These are phyloP conservation scores for Eurystomus gularis DNA, from an alignment of 2,113 vertebrate species.

Conservation along the genomic window DNA sequence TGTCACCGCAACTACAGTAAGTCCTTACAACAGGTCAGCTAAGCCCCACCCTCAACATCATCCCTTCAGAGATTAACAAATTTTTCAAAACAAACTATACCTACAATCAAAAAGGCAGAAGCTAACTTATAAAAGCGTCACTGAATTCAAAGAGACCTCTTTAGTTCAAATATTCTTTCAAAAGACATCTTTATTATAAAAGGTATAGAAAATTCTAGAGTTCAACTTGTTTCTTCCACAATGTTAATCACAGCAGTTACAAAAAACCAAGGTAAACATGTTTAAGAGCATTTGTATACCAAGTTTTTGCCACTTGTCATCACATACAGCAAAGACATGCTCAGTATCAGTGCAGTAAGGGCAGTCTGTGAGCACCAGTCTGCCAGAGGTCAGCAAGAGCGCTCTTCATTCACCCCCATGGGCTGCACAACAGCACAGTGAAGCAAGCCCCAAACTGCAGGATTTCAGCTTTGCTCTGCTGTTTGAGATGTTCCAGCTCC, in stretches of 20 bases:
- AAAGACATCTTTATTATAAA: slow-evolving; percentile 76
- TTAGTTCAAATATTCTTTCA: not conserved
- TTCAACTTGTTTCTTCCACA: slow-evolving; percentile 30
- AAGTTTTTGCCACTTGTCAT: not conserved
- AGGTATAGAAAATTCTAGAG: slow-evolving; percentile 63
- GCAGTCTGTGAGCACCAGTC: not conserved
- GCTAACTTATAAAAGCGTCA: not conserved
- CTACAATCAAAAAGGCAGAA: not conserved
- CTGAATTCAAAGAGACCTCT: not conserved
- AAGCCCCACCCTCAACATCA: not conserved
- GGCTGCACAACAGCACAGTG: not conserved
- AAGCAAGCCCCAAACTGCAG: not conserved
- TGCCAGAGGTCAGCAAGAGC: not conserved
- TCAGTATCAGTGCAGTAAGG: not conserved
- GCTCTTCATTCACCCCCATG: rapidly evolving
- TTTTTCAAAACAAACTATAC: not conserved
- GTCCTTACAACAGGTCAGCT: not conserved
- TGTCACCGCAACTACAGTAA: not conserved
- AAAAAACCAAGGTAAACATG: slow-evolving; percentile 3
- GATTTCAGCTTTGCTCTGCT: not conserved
- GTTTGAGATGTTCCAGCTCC: not conserved
- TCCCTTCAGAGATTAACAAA: not conserved
- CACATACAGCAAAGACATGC: not conserved
- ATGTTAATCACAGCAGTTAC: slow-evolving; percentile 32
- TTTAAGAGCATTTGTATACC: not conserved